These are phyloP conservation scores for Hyposmocoma kahamanoa DNA, from an alignment of 1,140 invertebrate species.

Conservation along the genomic window DNA sequence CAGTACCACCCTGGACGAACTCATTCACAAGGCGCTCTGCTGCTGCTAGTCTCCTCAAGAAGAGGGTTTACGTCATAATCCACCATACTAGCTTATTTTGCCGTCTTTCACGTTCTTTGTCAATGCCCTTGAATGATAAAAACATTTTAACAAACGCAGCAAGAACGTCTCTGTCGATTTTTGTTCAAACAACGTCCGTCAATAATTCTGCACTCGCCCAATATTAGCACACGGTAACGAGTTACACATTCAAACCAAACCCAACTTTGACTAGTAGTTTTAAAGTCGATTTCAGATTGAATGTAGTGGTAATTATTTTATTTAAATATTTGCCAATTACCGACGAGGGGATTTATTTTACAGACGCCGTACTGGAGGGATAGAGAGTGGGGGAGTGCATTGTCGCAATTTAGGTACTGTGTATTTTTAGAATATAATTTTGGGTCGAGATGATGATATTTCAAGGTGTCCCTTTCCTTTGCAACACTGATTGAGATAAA, in stretches of 20 bases:
- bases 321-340: slow-evolving; percentile 49
- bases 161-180: slow-evolving; percentile 21
- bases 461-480: too few species aligned
- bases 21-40: too few species aligned
- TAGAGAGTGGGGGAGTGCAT: not conserved
- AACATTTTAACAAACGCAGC: not conserved
- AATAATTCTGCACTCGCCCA: slow-evolving; percentile 31
- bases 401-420: not conserved
- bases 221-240: slow-evolving; percentile 45
- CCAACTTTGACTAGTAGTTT: not conserved
- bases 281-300: slow-evolving; percentile 17
- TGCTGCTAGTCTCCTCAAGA: too few species aligned
- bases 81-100: too few species aligned
- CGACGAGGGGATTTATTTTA: slow-evolving; percentile 24
- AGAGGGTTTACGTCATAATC: too few species aligned
- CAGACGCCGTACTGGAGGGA: slow-evolving; percentile 15
- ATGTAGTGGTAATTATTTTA: slow-evolving; percentile 32
- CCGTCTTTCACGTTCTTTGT: too few species aligned
- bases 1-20: too few species aligned
- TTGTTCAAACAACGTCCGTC: slow-evolving; percentile 31
- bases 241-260: not conserved
- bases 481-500: too few species aligned
- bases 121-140: too few species aligned
- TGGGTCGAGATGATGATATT: too few species aligned
- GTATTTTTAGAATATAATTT: too few species aligned